A percentile compares a stretch with the other conserved stretches of the same genome.
These are phyloP conservation scores for Cygnus atratus DNA, from an alignment of 2,113 vertebrate genomes.

Conservation along the genomic window DNA sequence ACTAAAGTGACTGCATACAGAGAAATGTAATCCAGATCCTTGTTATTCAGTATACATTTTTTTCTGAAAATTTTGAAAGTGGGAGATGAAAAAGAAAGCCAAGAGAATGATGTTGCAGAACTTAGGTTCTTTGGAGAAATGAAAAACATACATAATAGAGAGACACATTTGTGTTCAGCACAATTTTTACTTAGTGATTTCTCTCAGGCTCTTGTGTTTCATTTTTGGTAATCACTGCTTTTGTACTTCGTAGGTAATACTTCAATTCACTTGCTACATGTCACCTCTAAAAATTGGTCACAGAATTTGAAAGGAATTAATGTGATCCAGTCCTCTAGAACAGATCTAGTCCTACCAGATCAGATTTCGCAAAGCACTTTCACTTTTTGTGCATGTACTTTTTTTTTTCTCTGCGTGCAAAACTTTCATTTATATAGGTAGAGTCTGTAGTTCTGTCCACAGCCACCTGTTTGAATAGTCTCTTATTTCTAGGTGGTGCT, in stretches of 20 bases:
- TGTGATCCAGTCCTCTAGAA: neutral
- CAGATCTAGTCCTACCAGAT: neutral
- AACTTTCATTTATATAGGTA: neutral
- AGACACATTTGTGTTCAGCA: neutral
- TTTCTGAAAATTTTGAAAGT: neutral
- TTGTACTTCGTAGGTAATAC: neutral
- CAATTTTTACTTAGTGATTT: neutral
- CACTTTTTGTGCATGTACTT: neutral
- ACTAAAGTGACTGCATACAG: neutral
- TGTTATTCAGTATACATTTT: neutral
- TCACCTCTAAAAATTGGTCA: neutral
- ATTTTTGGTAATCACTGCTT: neutral
- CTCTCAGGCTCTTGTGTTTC: neutral
- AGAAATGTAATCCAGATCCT: neutral
- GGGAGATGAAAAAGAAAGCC: neutral
- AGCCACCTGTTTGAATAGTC: neutral
- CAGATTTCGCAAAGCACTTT: neutral
- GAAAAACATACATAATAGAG: neutral
- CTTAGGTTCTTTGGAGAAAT: neutral
- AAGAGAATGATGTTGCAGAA: neutral
- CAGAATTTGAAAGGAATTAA: neutral
- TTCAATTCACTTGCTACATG: neutral
- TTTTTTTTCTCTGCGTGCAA: neutral
- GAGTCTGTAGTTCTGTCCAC: neutral
- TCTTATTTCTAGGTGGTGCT: neutral